Base-by-base conservation (phyloP, 2,888 invertebrate genomes). In the Hymenopus coronatus region DNA sequence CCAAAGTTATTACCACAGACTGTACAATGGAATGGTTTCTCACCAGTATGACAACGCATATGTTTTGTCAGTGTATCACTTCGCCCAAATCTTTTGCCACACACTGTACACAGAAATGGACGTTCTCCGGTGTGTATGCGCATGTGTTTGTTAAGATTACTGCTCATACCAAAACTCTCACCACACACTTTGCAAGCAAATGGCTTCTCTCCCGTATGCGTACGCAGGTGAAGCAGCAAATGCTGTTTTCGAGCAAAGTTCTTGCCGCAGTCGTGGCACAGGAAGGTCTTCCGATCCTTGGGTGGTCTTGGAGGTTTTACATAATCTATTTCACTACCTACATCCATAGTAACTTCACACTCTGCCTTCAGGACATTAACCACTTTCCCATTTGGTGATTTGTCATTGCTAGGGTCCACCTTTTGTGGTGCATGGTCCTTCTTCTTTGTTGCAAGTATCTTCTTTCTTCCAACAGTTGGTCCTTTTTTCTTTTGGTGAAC, bases 1-100 rank as follows among this genome's bases (percentile, higher is more conserved):
- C 93, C 93, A 90, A 94, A 94, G 27, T 92, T 92, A 90, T 94
- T 94, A 91, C 92, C 93, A 91, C 94, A 94, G 28, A 94, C 93
- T 0, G 93, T 93, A 90, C 94, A 94, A 89, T 92, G 93, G 90
- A 92, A 94, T 82, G 88, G 88, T 46, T 88, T 88, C 54, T 88
- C 88, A 20, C 88, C 88, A 20, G 88, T 88, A 54, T 89, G 89
- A 27, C 82, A 83, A 27, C 84, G n/a, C 88, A 84, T 88, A 20
- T 89, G 88, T 28, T 83, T 88, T 9, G 86, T 85, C 20, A 89
- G 87, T 6, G 82, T 88, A 14, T 85, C 85, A 40, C 33, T 84
- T 33, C 89, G 28, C 28, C 85, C 82, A 82, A 89, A 89, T 3
- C 85, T 40, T 8, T 86, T 85, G 25, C 84, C 82, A 83, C 89